phyloP scores from a whole-genome alignment of 2,113 vertebrate genomes.

The Setophaga coronata region DNA sequence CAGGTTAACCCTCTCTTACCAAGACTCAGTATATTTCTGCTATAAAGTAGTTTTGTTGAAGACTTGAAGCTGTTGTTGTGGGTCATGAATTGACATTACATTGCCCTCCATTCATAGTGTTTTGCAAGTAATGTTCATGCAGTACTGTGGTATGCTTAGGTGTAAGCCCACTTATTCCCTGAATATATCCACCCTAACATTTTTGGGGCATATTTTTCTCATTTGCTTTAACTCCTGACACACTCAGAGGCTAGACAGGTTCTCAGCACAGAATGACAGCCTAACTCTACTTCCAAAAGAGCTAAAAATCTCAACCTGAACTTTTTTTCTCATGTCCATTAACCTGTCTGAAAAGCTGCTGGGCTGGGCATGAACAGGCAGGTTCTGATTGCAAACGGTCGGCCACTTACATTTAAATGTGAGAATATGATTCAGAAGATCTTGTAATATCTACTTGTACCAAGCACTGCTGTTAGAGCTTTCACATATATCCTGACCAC shows the following conservation, averaged over 20 bases:
- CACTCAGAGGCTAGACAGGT: background rate
- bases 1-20: background rate
- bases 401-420: background rate
- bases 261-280: background rate
- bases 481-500: background rate
- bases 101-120: background rate
- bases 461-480: background rate
- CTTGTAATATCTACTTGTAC: background rate
- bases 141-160: background rate
- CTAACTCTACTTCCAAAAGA: background rate
- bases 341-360: background rate
- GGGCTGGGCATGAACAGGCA: background rate
- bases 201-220: background rate
- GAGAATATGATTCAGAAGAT: background rate
- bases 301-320: background rate
- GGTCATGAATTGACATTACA: background rate
- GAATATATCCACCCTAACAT: background rate
- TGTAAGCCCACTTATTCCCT: background rate
- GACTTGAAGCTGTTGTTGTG: background rate
- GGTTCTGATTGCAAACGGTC: background rate
- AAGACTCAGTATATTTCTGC: background rate
- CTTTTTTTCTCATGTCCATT: background rate
- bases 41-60: background rate
- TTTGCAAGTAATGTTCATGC: background rate
- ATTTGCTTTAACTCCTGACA: background rate